Conservation (phyloP, 1,140 invertebrate genomes). For the Trialeurodes vaporariorum region DNA sequence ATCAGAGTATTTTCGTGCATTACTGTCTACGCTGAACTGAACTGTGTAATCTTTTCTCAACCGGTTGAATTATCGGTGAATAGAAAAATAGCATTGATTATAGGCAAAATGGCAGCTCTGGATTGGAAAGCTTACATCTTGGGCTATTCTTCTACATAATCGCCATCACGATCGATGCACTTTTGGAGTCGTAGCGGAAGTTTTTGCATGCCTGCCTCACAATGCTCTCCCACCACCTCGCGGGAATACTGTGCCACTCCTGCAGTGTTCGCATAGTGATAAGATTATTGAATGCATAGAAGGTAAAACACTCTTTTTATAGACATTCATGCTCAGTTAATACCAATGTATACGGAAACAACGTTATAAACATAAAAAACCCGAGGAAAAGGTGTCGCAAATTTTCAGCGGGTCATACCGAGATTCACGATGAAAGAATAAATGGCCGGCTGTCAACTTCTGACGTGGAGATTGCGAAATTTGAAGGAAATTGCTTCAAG, state of each 20-base stretch:
- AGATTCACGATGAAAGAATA: background rate
- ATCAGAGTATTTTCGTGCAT: too few species aligned
- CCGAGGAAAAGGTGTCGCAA: background rate
- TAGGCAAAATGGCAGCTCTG: too few species aligned
- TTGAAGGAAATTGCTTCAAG: background rate
- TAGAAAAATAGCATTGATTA: too few species aligned
- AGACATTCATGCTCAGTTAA: background rate
- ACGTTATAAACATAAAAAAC: background rate
- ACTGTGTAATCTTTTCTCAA: too few species aligned
- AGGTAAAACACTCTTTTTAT: background rate
- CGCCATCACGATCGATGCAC: conserved; percentile 17
- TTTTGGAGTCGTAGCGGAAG: conserved; percentile 14
- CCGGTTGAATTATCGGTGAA: too few species aligned
- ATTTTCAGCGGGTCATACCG: background rate
- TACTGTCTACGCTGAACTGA: too few species aligned
- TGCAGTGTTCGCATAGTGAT: background rate
- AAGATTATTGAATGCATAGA: background rate
- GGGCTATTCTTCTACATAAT: too few species aligned
- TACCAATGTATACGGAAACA: background rate
- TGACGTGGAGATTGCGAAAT: background rate
- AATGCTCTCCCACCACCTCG: conserved; percentile 10
- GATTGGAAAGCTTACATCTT: too few species aligned
- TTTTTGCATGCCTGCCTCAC: conserved; percentile 8
- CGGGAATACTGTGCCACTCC: background rate
- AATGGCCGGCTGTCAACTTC: background rate